Evolutionary conservation across 2,888 invertebrate genomes (phyloP), one percentile per base, ranked within the genome.

Genomic region (Dysmachus trigonus): DNA sequence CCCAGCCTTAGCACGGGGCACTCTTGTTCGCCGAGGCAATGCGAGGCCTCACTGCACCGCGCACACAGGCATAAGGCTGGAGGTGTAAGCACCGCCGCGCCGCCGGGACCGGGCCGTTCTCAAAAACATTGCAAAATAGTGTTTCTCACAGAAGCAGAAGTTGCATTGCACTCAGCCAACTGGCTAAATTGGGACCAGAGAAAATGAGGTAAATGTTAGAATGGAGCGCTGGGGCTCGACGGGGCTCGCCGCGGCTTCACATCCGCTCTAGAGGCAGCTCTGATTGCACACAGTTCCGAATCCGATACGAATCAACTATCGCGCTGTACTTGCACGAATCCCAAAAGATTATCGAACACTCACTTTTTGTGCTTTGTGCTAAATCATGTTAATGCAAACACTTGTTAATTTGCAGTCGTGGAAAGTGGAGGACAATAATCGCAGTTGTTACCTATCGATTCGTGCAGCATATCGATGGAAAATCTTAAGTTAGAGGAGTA

Each of bases 221-320:
- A 81, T 30, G 81, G 31, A 47, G 31, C 79, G 79, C 51, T 27
- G 62, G 62, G 62, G 62, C 62, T 18, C 51, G 51, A n/a, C n/a
- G 51, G 74, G 33, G 74, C n/a, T 31, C 74, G 31, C 4, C 31
- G 38, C 33, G 18, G 76, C 41, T 18, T 13, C 41, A 47, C 47
- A 77, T 77, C 62, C 77, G 47, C 30, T 41, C 18, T 15, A 18
- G 47, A 76, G n/a, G 74, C 71, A 47, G 79, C 79, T 15, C 33
- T 8, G 35, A 38, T 72, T 83, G 22, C 83, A 83, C 30, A 83
- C 72, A 47, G 38, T 83, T 83, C 83, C 83, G 83, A 83, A 71
- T 83, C 27, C 38, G 83, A 10, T 72, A 38, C 47, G 27, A 41
- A 82, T 62, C 72, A 1, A 35, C 72, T 72, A 53, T 71, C 41